Evolutionary conservation across 2,888 invertebrate species (phyloP).

Genomic region (Drosophila infuscata): DNA sequence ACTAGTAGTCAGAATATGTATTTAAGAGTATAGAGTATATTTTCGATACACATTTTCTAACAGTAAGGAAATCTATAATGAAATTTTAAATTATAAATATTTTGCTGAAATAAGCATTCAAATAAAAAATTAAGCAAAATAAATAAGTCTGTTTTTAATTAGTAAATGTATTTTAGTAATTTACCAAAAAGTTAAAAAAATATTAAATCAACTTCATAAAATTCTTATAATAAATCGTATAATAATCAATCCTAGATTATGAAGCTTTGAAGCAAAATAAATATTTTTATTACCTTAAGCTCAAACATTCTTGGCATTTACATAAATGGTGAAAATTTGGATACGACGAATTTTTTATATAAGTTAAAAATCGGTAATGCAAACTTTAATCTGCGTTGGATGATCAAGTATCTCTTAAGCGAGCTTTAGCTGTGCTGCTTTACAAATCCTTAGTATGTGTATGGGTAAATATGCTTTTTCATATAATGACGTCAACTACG

Average conservation of each 20-base stretch:
- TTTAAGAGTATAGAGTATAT: background rate
- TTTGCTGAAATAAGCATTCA: background rate
- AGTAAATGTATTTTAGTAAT: background rate
- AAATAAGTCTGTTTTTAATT: background rate
- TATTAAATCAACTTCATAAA: background rate
- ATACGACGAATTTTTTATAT: background rate
- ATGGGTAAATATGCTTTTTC: conserved; percentile 19
- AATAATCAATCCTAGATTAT: background rate
- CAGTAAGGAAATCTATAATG: background rate
- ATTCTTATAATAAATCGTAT: background rate
- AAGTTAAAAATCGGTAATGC: background rate
- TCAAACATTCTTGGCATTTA: background rate
- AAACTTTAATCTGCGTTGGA: conserved; percentile 16
- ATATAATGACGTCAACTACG: conserved; percentile 66
- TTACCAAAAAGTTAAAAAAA: background rate
- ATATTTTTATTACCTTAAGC: background rate
- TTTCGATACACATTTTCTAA: background rate
- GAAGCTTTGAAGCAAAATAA: background rate
- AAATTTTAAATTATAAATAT: background rate
- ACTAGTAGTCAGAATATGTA: background rate
- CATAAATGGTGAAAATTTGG: background rate
- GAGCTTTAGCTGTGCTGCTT: conserved; percentile 17
- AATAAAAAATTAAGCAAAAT: background rate
- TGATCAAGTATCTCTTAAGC: conserved; percentile 10
- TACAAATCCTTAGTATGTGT: conserved; percentile 23